A percentile compares a stretch with the other conserved stretches of the same genome.
phyloP scores from a whole-genome alignment of 2,797 vertebrate species.

The Phalanger gymnotis region DNA sequence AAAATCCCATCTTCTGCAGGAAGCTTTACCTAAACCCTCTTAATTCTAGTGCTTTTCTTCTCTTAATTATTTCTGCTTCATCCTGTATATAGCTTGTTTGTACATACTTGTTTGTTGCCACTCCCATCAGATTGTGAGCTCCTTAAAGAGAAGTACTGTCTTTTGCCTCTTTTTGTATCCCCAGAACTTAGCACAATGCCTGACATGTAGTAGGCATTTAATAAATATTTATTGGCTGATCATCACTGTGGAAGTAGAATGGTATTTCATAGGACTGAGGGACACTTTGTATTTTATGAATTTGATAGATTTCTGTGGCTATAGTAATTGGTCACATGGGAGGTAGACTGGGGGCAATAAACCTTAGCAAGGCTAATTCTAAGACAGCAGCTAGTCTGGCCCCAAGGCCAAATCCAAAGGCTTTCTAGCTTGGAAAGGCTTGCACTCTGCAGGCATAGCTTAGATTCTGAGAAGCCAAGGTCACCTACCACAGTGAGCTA shows the following conservation, averaged over 20 bases:
- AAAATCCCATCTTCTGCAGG: background rate
- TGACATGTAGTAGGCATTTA: background rate
- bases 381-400: slow-evolving; percentile 5
- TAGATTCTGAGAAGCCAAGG: background rate
- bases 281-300: background rate
- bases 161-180: background rate
- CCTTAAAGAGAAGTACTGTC: background rate
- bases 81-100: background rate
- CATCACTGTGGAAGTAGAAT: too few species aligned
- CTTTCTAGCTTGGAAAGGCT: background rate
- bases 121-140: background rate
- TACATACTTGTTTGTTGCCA: background rate
- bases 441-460: background rate
- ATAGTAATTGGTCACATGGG: background rate
- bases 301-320: background rate
- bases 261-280: background rate
- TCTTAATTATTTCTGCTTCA: background rate
- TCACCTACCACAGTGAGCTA: background rate
- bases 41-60: background rate
- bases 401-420: background rate
- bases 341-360: slow-evolving; percentile 41
- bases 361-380: background rate
- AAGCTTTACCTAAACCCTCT: background rate
- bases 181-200: background rate
- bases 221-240: background rate